A percentile compares a stretch with the other conserved stretches of the same genome.
These are phyloP conservation scores for Microtus californicus DNA, from an alignment of 2,797 vertebrate genomes.

Conservation along the genomic window DNA sequence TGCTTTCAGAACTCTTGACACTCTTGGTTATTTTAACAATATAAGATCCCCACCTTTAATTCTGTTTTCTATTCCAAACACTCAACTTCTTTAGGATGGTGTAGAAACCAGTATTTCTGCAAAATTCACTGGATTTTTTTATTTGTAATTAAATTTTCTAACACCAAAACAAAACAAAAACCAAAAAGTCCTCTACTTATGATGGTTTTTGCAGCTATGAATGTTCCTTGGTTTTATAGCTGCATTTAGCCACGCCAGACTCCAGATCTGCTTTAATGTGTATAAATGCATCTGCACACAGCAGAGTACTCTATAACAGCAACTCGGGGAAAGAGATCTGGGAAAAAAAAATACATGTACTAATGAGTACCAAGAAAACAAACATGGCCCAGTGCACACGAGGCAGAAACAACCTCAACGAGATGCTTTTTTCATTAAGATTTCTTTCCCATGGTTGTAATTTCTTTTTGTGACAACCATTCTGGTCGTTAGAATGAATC, in stretches of 20 bases:
- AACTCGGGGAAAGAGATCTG: slow-evolving; percentile 90
- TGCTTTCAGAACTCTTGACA: slow-evolving; percentile 87
- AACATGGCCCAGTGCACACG: slow-evolving; percentile 87
- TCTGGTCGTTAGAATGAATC: slow-evolving; percentile 85
- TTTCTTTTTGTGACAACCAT: slow-evolving; percentile 84
- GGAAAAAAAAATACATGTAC: slow-evolving; percentile 66
- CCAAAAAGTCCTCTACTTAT: slow-evolving; percentile 85
- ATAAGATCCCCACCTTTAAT: slow-evolving; percentile 86
- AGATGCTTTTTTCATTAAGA: slow-evolving; percentile 87
- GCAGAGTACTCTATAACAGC: slow-evolving; percentile 89
- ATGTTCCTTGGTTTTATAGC: slow-evolving; percentile 88
- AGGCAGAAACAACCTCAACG: slow-evolving; percentile 91
- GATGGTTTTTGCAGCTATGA: slow-evolving; percentile 92
- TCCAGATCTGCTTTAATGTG: slow-evolving; percentile 87
- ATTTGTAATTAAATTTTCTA: slow-evolving; percentile 87
- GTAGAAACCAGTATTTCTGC: slow-evolving; percentile 89
- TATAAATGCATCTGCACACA: slow-evolving; percentile 85
- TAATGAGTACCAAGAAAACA: slow-evolving; percentile 88
- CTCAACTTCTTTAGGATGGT: slow-evolving; percentile 84
- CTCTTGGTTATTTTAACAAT: slow-evolving; percentile 87
- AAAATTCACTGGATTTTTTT: slow-evolving; percentile 88
- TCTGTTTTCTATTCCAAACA: slow-evolving; percentile 83
- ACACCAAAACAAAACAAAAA: slow-evolving; percentile 67
- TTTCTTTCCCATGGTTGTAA: slow-evolving; percentile 85
- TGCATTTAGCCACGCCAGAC: slow-evolving; percentile 89